Evolutionary conservation across 2,888 invertebrate genomes (phyloP), one percentile per base, ranked within the genome.

Genomic region (Embidobia sp.): DNA sequence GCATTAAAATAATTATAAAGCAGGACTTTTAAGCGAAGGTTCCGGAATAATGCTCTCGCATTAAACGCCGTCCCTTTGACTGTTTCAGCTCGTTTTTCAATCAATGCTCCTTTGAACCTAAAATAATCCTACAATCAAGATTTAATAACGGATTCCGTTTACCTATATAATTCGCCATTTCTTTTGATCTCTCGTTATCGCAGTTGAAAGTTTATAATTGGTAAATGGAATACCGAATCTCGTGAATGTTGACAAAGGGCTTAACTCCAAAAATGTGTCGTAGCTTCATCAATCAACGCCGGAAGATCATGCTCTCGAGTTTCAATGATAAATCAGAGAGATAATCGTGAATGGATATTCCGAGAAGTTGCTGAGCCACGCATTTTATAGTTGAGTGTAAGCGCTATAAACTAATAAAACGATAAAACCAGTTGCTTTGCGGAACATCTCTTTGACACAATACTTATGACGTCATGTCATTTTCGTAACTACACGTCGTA

Each of bases 341-440:
- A 51, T 73, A 63, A 53, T 55, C 57, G 44, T 27, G 42, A 63
- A 22, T 42, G 64, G 51, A 11, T 69, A 69, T 69, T 74, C 59
- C 53, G 33, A 64, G 69, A 64, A 74, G 31, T 64, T 27, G 57
- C 64, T 37, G 53, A 75, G 42, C 67, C 57, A 31, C 31, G 29
- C 35, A 70, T 74, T 74, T 73, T 78, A 74, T 69, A 67, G 59
- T 53, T 49, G 35, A 63, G 18, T 31, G 55, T 57, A 44, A 19
- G 35, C 40, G 73, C 59, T 74, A 57, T 79, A 79, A 79, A 78
- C 64, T 76, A 78, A 77, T 79, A 79, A 79, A 79, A 70, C 76
- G 59, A 79, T 79, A 79, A 76, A 79, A 78, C 63, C 51, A 37
- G 57, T 61, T 72, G 70, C 69, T 79, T 79, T 76, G 69, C 69